Evolutionary conservation across 2,888 invertebrate species (phyloP).

Genomic region (Sepioteuthis lessoniana): DNA sequence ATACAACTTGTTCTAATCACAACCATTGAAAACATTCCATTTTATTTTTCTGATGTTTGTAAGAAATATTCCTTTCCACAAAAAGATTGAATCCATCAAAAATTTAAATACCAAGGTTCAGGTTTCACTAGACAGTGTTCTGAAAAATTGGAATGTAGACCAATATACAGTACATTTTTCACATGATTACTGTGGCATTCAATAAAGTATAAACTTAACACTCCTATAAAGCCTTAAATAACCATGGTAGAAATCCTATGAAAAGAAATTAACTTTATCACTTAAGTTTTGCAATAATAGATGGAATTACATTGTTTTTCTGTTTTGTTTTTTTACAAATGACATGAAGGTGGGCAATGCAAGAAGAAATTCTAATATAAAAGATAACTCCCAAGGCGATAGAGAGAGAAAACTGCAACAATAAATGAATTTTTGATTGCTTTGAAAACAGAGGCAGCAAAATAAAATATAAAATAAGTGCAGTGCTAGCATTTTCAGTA

Average conservation of each 20-base stretch:
- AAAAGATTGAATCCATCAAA: no score
- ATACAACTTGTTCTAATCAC: no score
- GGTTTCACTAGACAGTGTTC: no score
- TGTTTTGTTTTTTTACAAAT: no score
- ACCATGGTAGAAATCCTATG: neutral
- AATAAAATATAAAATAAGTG: neutral
- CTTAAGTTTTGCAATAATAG: neutral
- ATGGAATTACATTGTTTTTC: no score
- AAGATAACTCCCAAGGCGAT: neutral
- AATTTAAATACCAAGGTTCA: no score
- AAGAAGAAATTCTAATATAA: neutral
- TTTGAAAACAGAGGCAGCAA: neutral
- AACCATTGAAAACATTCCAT: neutral
- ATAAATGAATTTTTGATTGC: neutral
- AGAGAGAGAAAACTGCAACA: neutral
- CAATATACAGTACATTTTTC: no score
- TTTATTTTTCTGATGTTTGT: neutral
- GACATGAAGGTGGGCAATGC: no score
- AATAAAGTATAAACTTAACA: neutral
- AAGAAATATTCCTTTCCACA: no score
- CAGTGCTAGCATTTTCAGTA: neutral
- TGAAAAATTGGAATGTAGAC: no score
- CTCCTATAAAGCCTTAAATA: neutral
- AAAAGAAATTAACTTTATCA: neutral
- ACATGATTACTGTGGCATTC: no score